These are phyloP conservation scores for Helicoverpa assulta DNA, from an alignment of 2,888 invertebrate species.

Conservation along the genomic window DNA sequence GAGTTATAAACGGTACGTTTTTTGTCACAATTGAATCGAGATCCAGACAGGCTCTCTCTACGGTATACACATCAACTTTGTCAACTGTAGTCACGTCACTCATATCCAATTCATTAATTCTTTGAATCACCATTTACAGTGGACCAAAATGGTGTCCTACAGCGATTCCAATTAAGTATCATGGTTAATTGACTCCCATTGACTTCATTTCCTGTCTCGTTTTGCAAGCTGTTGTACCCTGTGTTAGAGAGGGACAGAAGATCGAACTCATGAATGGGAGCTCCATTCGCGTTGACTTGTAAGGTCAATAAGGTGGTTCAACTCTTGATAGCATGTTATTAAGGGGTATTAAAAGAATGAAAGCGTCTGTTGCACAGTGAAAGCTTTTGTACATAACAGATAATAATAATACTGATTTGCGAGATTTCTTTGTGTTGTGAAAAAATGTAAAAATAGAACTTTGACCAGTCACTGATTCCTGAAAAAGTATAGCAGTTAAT, in stretches of 20 bases:
- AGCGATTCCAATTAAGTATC: constrained; percentile 64
- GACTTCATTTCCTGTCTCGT: constrained; percentile 70
- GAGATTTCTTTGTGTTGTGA: background rate
- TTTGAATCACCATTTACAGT: constrained; percentile 41
- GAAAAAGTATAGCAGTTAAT: too few species aligned
- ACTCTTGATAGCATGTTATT: constrained; percentile 71
- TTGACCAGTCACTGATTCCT: too few species aligned
- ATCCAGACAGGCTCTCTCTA: background rate
- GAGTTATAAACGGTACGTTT: constrained; percentile 23
- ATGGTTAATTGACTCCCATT: constrained; percentile 77
- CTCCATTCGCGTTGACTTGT: constrained; percentile 77
- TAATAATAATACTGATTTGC: constrained; percentile 17
- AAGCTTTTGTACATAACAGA: constrained; percentile 19
- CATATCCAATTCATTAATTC: constrained; percentile 33
- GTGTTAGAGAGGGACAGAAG: constrained; percentile 64
- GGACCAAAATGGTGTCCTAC: constrained; percentile 51
- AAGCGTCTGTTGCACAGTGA: constrained; percentile 36
- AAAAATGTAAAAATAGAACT: too few species aligned
- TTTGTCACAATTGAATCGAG: constrained; percentile 24
- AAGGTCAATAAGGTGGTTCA: constrained; percentile 86
- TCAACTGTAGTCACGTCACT: constrained; percentile 30
- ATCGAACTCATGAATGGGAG: constrained; percentile 77
- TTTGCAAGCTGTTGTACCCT: constrained; percentile 45
- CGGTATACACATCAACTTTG: constrained; percentile 19
- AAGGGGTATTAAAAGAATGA: constrained; percentile 65